Base-by-base conservation (phyloP, 2,797 vertebrate species). In the Margarornis squamiger region DNA sequence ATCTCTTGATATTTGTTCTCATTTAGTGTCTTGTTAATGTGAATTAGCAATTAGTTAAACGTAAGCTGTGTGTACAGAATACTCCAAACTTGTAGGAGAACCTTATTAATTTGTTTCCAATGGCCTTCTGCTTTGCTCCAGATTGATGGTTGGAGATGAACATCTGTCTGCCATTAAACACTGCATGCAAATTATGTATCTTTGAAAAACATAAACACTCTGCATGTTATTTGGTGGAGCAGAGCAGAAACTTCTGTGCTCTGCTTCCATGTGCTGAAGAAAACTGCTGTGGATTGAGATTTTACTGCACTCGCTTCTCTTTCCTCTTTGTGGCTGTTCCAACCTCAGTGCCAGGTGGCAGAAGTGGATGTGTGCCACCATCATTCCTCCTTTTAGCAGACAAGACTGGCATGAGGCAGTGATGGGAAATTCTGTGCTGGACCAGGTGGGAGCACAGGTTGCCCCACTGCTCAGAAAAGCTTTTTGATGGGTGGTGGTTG, bases 31-130 rank as follows among this genome's bases (percentile, higher is more conserved):
- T 91, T 73, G 38, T 39, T 81, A 87, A 67, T n/a, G 39, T 39
- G 58, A 68, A 70, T 78, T 71, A 80, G 4, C 29, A 82, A 30
- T 79, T 87, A 52, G 24, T 75, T 92, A 52, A 74, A 91, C 36
- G 65, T 51, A 45, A 78, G 43, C 29, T 36, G 9, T 11, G 38
- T 3, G 0, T 39, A 29, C 52, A 39, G 36, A 83, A 57, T 68
- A 19, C 24, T 78, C 16, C 30, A 76, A 16, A 80, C 52, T 26
- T 90, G 61, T n/a, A 63, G n/a, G 30, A 83, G 41, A 87, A 58
- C n/a, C 17, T 27, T 43, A 49, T 19, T 66, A 6, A 22, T 84
- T 73, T 85, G 12, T 83, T 95, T 81, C 49, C 59, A 51, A 1
- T 78, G 30, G 36, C 58, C 43, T 68, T 78, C 58, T 0, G 0